Percentiles rank a stretch among this genome's conserved stretches.
These are phyloP conservation scores for Theocolax elegans DNA, from an alignment of 1,140 invertebrate genomes.

Conservation along the genomic window DNA sequence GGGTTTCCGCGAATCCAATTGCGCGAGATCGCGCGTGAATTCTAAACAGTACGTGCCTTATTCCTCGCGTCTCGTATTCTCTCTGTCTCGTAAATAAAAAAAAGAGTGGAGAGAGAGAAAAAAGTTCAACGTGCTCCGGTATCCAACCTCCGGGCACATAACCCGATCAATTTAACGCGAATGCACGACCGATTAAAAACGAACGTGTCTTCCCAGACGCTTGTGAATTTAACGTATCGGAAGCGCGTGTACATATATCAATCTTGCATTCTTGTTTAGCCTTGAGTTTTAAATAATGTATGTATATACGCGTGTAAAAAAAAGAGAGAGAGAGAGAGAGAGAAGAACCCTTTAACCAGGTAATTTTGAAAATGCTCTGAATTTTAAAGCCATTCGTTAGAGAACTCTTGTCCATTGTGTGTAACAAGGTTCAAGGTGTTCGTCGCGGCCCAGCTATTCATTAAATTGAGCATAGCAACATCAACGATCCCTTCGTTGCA, in stretches of 20 bases:
- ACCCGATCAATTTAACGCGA: constrained; percentile 42
- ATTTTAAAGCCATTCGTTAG: too few species aligned
- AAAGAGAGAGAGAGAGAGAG: too few species aligned
- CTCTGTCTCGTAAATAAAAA: constrained; percentile 15
- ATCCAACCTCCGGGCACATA: constrained; percentile 13
- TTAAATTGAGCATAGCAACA: constrained; percentile 7
- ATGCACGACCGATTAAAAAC: constrained; percentile 46
- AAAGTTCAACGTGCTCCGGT: constrained; percentile 12
- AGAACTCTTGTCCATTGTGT: constrained; percentile 8
- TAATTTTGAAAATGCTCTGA: too few species aligned
- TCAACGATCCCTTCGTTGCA: neutral
- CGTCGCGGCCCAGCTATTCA: neutral
- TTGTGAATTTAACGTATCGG: too few species aligned
- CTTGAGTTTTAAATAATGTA: too few species aligned
- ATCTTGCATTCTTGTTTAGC: too few species aligned
- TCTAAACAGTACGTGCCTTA: constrained; percentile 42
- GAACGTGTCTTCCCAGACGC: constrained; percentile 39
- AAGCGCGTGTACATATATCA: too few species aligned
- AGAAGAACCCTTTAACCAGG: too few species aligned
- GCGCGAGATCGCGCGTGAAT: constrained; percentile 27
- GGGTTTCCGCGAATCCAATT: constrained; percentile 14
- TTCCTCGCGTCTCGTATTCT: constrained; percentile 42
- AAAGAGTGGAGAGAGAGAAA: too few species aligned
- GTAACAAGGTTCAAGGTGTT: neutral
- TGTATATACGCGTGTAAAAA: too few species aligned